These are phyloP conservation scores for Hirundo rustica DNA, from an alignment of 2,797 vertebrate genomes.

Conservation along the genomic window DNA sequence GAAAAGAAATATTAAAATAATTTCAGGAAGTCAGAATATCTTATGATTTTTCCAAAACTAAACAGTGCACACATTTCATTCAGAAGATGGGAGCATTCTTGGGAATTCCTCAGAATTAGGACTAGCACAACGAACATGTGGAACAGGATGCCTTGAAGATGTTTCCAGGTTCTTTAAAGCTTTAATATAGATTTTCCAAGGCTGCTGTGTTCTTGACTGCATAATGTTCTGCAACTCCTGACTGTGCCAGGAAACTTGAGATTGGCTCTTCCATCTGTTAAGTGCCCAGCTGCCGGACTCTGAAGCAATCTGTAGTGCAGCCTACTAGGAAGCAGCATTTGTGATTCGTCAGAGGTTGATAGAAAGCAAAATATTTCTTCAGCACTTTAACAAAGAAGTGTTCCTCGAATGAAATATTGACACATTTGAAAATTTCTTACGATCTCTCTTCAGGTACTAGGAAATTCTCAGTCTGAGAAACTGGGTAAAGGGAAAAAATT, in stretches of 20 bases:
- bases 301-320: not conserved
- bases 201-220: not conserved
- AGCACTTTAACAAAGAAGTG: not conserved
- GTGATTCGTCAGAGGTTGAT: not conserved
- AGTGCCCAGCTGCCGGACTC: not conserved
- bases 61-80: not conserved
- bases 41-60: not conserved
- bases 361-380: not conserved
- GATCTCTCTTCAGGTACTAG: not conserved
- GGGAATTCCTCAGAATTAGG: not conserved
- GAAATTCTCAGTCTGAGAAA: not conserved
- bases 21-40: not conserved
- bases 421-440: not conserved
- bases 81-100: not conserved
- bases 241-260: slow-evolving; percentile 4
- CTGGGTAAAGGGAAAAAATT: not conserved
- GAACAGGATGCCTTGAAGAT: not conserved
- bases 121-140: not conserved
- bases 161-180: not conserved
- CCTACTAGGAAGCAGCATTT: not conserved
- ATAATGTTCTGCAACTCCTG: not conserved
- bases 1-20: not conserved
- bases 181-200: not conserved
- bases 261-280: not conserved
- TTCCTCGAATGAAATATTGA: not conserved